Base-by-base conservation (phyloP, 2,113 vertebrate species). In the Syngnathus scovelli region DNA sequence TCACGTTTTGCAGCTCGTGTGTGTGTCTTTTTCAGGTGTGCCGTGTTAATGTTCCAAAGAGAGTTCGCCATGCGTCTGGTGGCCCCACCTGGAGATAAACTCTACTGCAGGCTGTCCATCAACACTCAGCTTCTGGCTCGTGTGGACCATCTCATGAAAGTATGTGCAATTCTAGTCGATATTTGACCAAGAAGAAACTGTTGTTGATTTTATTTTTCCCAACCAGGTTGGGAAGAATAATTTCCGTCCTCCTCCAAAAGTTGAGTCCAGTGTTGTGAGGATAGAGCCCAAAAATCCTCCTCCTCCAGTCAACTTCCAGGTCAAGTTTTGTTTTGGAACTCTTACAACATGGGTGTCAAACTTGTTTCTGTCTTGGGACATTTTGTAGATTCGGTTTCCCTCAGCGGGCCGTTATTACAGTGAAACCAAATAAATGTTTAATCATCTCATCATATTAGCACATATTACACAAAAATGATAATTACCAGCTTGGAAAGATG, bases 81-180 rank as follows among this genome's bases (percentile, higher is more conserved):
- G 46, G 97, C 97, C 68, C 91, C 92, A 61, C 95, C 96, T 33
- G 96, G 95, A 76, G 96, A 94, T 80, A 98, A 96, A 51, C 86
- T 98, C 6, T 98, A 95, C 85, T 99, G 97, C 87, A 92, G 96
- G 44, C 90, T 99, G 0, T 99, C 96, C 64, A 94, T 98, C 79
- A 99, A 99, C 80, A 98, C 96, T 23, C 97, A 99, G 67, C 87
- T 99, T 0, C 67, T 99, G 82, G 94, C 96, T 69, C 94, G 93
- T 27, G 96, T 98, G 7, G 96, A 98, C 76, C 97, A 99, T 74
- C 93, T 99, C 60, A 98, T 99, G 96, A 99, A 99, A 93, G 96
- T 96, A 79, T 0, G 83, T 7, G 5, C 5, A 3, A 16, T 60
- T 19, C 38, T 6, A 33, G 5, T 58, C 36, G 7, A 62, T 12